Base-by-base conservation (phyloP, 2,888 invertebrate species). In the Drosophila suboccidentalis region DNA sequence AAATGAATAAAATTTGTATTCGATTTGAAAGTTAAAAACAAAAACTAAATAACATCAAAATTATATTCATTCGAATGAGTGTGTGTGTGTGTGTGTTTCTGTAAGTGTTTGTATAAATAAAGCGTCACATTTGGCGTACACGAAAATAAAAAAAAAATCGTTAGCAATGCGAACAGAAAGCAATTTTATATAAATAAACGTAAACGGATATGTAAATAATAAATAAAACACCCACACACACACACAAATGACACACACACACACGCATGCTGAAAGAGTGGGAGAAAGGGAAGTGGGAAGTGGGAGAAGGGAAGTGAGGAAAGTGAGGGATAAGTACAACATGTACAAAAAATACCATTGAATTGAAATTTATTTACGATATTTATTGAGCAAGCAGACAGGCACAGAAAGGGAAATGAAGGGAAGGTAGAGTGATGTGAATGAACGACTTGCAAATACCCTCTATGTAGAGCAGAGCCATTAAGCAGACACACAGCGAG, bases 201-300 rank as follows among this genome's bases (percentile, higher is more conserved):
- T 78, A 79, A 78, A 78, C 78, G 78, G 80, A 78, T 78, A 78
- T 80, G 80, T 78, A 78, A 78, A 78, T 78, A 78, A 78, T 78
- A 78, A 75, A 78, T 78, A 79, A 79, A 75, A 78, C 75, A 78
- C 65, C 47, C 71, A 68, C 64, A 51, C 54, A 64, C 50, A 47
- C 54, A 34, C 36, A 39, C 22, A 5, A 26, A 5, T 26, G 26
- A 26, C 34, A 46, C 44, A 13, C 36, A 44, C 32, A 50, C 36
- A 53, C 29, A 19, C 29, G 54, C 43, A 50, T 38, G 62, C 11
- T 39, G 43, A 58, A 22, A 9, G 53, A 22, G 11, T 5, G 10
- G n/a, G 13, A 3, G 44, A 17, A n/a, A 47, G 15, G 29, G 29
- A 29, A 29, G 8, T 29, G 26, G 26, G 8, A 26, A 32, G 9